phyloP scores from a whole-genome alignment of 2,797 vertebrate species.

The Microctenopoma lineatum region DNA sequence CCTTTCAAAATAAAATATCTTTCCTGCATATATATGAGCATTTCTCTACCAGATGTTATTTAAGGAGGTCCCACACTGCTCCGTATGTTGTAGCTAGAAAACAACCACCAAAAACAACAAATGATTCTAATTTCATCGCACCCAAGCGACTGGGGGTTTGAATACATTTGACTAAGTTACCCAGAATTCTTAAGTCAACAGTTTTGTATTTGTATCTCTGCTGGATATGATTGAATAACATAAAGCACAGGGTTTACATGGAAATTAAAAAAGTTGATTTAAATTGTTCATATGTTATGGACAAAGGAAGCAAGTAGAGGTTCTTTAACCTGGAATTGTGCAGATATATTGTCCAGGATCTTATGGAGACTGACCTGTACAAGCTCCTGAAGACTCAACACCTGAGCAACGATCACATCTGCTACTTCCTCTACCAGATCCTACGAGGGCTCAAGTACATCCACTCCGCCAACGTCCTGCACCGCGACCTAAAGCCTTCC shows the following conservation, averaged over 20 bases:
- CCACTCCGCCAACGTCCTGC: slow-evolving; percentile 94
- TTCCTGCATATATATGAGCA: background rate
- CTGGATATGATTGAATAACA: too few relatives aligned
- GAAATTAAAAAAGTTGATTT: too few relatives aligned
- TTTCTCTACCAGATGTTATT: background rate
- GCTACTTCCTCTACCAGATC: slow-evolving; percentile 96
- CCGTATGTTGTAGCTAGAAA: background rate
- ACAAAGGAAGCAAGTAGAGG: background rate
- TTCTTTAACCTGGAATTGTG: slow-evolving; percentile 62
- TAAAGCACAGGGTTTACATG: too few relatives aligned
- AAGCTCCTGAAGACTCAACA: slow-evolving; percentile 93
- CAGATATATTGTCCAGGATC: slow-evolving; percentile 94
- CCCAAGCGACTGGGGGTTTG: background rate
- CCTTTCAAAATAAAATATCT: background rate
- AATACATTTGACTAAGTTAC: background rate
- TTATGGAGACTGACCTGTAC: slow-evolving; percentile 96
- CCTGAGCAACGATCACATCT: slow-evolving; percentile 91
- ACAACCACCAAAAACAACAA: background rate
- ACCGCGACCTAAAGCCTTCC: slow-evolving; percentile 93
- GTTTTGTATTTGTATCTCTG: background rate
- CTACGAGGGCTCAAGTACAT: slow-evolving; percentile 94
- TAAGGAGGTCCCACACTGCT: background rate
- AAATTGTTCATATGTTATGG: background rate
- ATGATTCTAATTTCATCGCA: background rate
- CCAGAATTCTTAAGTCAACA: background rate